phyloP scores from a whole-genome alignment of 2,888 invertebrate species.

The Acanthococcus lagerstroemiae region DNA sequence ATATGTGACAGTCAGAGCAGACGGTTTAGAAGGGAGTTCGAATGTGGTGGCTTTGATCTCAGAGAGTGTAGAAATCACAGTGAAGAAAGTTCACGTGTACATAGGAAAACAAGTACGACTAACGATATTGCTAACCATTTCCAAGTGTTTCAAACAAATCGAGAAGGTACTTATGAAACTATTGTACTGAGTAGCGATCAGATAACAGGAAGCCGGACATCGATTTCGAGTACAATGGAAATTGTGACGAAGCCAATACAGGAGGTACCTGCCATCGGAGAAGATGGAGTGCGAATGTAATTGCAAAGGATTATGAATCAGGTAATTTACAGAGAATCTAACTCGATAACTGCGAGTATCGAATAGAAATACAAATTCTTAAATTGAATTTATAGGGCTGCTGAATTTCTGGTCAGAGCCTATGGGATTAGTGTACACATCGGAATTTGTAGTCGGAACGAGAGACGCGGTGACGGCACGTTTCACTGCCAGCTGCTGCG shows the following conservation, averaged over 20 bases:
- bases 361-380: background rate
- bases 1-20: slow-evolving; percentile 42
- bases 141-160: background rate
- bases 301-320: slow-evolving; percentile 55
- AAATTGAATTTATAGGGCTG: slow-evolving; percentile 34
- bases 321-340: slow-evolving; percentile 44
- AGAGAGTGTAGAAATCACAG: slow-evolving; percentile 44
- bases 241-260: slow-evolving; percentile 49
- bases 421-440: slow-evolving; percentile 51
- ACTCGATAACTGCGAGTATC: background rate
- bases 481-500: slow-evolving; percentile 63
- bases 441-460: slow-evolving; percentile 57
- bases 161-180: too few relatives aligned
- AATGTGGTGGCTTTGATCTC: slow-evolving; percentile 56
- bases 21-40: slow-evolving; percentile 51
- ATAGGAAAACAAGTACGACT: slow-evolving; percentile 36
- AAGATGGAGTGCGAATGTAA: slow-evolving; percentile 59
- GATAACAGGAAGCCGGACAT: slow-evolving; percentile 52
- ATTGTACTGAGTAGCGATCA: slow-evolving; percentile 36
- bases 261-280: slow-evolving; percentile 52
- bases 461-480: slow-evolving; percentile 54
- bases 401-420: slow-evolving; percentile 40
- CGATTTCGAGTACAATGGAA: slow-evolving; percentile 54
- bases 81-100: slow-evolving; percentile 36
- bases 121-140: background rate